phyloP scores from a whole-genome alignment of 2,113 vertebrate genomes.

The Eira barbara region DNA sequence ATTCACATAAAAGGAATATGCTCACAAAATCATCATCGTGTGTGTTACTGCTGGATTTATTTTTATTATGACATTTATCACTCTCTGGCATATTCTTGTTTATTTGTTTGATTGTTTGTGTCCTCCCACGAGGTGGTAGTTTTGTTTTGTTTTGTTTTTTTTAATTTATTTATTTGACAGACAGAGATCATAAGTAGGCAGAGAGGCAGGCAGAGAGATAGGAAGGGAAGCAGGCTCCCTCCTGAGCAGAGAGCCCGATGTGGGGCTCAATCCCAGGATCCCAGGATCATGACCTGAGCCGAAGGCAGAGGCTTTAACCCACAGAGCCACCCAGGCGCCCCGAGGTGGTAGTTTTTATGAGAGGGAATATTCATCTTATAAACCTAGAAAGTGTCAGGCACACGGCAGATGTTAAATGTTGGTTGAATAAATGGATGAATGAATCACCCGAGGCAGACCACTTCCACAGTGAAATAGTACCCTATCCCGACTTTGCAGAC shows the following conservation, averaged over 20 bases:
- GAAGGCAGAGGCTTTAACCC: no score
- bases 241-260: no score
- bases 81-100: not conserved
- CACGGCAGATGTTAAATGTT: not conserved
- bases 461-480: not conserved
- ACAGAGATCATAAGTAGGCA: no score
- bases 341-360: not conserved
- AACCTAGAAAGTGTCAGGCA: not conserved
- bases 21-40: not conserved
- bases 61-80: not conserved
- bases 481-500: not conserved
- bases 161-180: no score
- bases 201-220: no score
- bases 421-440: not conserved
- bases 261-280: no score
- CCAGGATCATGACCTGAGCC: no score
- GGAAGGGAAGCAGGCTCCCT: no score
- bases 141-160: no score
- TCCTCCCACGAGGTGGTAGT: not conserved
- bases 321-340: no score
- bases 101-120: not conserved
- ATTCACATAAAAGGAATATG: not conserved
- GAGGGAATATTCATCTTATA: not conserved
- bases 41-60: not conserved
- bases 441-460: not conserved